These are phyloP conservation scores for Nebria ingens DNA, from an alignment of 1,140 invertebrate genomes.

Conservation along the genomic window DNA sequence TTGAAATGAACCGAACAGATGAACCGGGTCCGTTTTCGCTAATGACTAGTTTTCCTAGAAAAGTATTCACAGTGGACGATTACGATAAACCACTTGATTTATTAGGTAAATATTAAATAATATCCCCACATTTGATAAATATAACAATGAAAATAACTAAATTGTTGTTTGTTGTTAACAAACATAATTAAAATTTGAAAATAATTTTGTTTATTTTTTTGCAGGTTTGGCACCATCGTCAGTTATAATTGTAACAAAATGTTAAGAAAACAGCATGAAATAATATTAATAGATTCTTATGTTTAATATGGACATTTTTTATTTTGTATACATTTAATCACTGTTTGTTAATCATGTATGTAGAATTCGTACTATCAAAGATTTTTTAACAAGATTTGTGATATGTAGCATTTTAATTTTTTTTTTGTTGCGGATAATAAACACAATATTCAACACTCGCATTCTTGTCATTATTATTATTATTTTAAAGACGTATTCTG, in stretches of 20 bases:
- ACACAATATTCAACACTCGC: background rate
- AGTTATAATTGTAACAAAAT: slow-evolving; percentile 61
- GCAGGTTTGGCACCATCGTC: slow-evolving; percentile 69
- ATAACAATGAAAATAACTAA: slow-evolving; percentile 5
- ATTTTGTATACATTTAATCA: no score
- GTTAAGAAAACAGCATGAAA: slow-evolving; percentile 23
- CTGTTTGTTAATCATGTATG: no score
- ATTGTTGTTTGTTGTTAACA: slow-evolving; percentile 12
- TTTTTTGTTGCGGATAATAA: no score
- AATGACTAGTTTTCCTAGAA: slow-evolving; percentile 80
- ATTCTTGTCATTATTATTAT: no score
- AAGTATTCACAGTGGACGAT: slow-evolving; percentile 75
- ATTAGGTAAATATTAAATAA: slow-evolving; percentile 48
- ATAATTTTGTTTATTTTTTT: slow-evolving; percentile 26
- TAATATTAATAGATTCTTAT: no score
- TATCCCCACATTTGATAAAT: no score
- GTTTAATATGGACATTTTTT: no score
- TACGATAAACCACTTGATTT: slow-evolving; percentile 73
- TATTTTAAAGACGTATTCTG: no score
- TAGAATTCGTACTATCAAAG: no score
- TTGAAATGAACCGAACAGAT: slow-evolving; percentile 68
- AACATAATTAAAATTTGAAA: slow-evolving; percentile 10
- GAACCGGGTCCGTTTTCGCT: slow-evolving; percentile 54
- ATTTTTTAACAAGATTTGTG: background rate
- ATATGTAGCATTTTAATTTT: no score